Evolutionary conservation across 2,888 invertebrate genomes (phyloP).

Genomic region (Andrena flavipes): DNA sequence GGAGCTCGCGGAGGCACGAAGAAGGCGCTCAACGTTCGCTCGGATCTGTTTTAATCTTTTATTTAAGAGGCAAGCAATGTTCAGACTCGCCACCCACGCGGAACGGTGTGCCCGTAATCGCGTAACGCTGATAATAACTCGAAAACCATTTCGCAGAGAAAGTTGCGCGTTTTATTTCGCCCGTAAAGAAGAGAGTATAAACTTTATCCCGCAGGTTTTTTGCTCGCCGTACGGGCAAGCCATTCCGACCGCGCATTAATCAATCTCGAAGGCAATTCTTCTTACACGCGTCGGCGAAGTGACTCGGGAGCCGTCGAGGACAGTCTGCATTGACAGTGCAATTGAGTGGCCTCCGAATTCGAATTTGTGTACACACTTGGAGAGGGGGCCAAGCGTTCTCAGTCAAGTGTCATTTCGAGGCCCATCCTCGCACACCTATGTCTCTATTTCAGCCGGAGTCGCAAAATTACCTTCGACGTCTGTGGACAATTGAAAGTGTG

Average conservation of each 20-base stretch:
- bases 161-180: not conserved
- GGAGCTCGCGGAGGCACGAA: not conserved
- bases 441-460: not conserved
- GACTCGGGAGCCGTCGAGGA: not conserved
- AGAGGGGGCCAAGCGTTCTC: not conserved
- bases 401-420: not conserved
- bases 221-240: not conserved
- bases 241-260: not conserved
- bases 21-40: not conserved
- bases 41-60: not conserved
- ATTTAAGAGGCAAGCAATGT: not conserved
- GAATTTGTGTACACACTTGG: not conserved
- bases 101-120: not conserved
- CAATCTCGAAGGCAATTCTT: not conserved
- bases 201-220: not conserved
- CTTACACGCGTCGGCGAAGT: not conserved
- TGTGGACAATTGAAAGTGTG: too few species aligned
- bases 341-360: not conserved
- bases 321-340: not conserved
- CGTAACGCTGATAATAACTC: not conserved
- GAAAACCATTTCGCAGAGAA: conserved; percentile 1
- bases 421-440: not conserved
- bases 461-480: too few species aligned
- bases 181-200: not conserved
- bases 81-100: not conserved